Base-by-base conservation (phyloP, 2,113 vertebrate species). In the Microcebus tavaratra region DNA sequence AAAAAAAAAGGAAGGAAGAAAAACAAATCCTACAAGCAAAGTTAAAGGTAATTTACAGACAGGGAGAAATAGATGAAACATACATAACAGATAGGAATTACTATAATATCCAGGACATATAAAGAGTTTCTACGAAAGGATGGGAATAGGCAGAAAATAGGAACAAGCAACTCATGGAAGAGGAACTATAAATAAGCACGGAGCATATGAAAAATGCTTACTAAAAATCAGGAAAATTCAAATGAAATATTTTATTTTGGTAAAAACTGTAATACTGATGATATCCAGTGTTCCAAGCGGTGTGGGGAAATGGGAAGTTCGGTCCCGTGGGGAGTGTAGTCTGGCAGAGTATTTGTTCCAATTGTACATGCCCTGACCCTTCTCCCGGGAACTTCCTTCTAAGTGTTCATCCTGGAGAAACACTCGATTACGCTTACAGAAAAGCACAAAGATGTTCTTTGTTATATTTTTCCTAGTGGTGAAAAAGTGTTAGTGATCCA, bases 241-340 rank as follows among this genome's bases (percentile, higher is more conserved):
- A 75, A 91, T 82, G 13, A 53, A 81, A 72, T 55, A 79, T 87
- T 90, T 95, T 94, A 83, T 53, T 93, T 84, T 61, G 59, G 53
- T 80, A n/a, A 75, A 92, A 88, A 63, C n/a, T 57, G 57, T 79
- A 84, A 53, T 34, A 87, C 73, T 84, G 59, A 65, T 80, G 88
- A 78, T 29, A 50, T 53, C 31, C 21, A 48, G 8, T 18, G 29
- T 91, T 72, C 57, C 59, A 45, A 34, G 12, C 5, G 11, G 2
- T 53, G 7, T 14, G 9, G 34, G 34, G 57, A 36, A 48, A 50
- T 67, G 55, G 61, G 65, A 80, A 57, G 13, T 39, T 36, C 25
- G 17, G n/a, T 20, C 8, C 21, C 25, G 9, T n/a, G 53, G 11
- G 17, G 25, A 63, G 39, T 39, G 0, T 21, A 79, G 90, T 63